phyloP scores from a whole-genome alignment of 1,140 invertebrate genomes.

The Oreohelix idahoensis region DNA sequence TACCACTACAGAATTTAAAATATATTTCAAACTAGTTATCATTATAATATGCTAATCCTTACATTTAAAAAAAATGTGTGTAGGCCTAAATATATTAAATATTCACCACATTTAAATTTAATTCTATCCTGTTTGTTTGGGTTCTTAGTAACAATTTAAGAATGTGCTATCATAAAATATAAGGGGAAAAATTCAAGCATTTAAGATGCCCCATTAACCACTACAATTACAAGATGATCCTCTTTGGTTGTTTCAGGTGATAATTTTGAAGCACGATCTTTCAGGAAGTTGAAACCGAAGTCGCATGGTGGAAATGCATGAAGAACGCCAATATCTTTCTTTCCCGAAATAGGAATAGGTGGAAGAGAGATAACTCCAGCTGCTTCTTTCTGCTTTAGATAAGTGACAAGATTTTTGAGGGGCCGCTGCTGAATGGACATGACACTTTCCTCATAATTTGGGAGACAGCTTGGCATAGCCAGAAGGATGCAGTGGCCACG shows the following conservation, averaged over 20 bases:
- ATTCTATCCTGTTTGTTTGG: too few relatives aligned
- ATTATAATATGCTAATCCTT: too few relatives aligned
- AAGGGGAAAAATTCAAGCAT: background rate
- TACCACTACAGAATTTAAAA: too few relatives aligned
- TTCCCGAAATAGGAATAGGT: slow-evolving; percentile 84
- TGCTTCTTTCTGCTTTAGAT: slow-evolving; percentile 97
- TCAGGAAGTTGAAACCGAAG: slow-evolving; percentile 90
- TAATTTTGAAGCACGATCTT: slow-evolving; percentile 89
- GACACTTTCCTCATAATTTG: slow-evolving; percentile 65
- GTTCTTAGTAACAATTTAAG: too few relatives aligned
- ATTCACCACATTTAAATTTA: too few relatives aligned
- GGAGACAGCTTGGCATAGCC: slow-evolving; percentile 83
- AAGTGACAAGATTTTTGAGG: slow-evolving; percentile 93
- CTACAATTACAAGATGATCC: slow-evolving; percentile 95
- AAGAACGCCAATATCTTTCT: slow-evolving; percentile 82
- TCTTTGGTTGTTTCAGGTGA: slow-evolving; percentile 88
- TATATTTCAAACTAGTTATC: too few relatives aligned
- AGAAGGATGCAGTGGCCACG: slow-evolving; percentile 88
- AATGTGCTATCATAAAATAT: too few relatives aligned
- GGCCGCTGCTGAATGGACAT: slow-evolving; percentile 87
- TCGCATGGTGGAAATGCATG: slow-evolving; percentile 95
- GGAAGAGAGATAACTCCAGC: slow-evolving; percentile 93
- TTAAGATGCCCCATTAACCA: slow-evolving; percentile 82
- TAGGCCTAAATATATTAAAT: too few relatives aligned
- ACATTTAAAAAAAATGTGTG: too few relatives aligned